Conservation (phyloP, 2,888 invertebrate species). For the Bimastos eiseni region DNA sequence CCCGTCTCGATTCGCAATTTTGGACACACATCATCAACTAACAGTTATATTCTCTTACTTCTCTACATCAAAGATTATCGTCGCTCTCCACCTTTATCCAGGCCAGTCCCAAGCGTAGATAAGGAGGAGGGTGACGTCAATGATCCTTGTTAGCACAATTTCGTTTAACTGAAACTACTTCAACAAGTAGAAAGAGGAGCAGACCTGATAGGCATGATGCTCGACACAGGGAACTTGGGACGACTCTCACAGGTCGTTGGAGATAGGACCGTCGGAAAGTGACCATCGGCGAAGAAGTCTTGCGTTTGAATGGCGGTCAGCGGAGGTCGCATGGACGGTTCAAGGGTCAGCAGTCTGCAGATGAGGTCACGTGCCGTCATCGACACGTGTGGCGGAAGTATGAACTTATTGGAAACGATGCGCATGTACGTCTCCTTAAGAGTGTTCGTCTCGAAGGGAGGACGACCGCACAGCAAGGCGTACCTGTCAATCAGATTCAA, state of each 20-base stretch:
- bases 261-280: conserved; percentile 64
- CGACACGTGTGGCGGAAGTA: conserved; percentile 62
- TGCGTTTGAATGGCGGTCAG: conserved; percentile 76
- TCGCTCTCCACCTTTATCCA: too few species aligned
- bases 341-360: conserved; percentile 72
- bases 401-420: conserved; percentile 65
- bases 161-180: too few species aligned
- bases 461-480: conserved; percentile 68
- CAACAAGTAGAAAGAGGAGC: background rate
- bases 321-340: conserved; percentile 80
- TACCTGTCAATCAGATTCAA: conserved; percentile 60
- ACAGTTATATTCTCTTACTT: conserved; percentile 29
- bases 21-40: background rate
- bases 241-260: conserved; percentile 65
- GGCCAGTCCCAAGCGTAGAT: too few species aligned
- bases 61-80: too few species aligned
- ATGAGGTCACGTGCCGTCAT: conserved; percentile 70
- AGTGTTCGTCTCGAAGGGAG: conserved; percentile 69
- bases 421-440: conserved; percentile 67
- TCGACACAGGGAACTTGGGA: conserved; percentile 60
- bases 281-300: conserved; percentile 68
- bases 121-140: too few species aligned
- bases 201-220: conserved; percentile 26
- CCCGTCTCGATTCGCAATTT: too few species aligned
- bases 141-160: too few species aligned